Conservation (phyloP, 1,140 invertebrate species). For the Musca domestica region DNA sequence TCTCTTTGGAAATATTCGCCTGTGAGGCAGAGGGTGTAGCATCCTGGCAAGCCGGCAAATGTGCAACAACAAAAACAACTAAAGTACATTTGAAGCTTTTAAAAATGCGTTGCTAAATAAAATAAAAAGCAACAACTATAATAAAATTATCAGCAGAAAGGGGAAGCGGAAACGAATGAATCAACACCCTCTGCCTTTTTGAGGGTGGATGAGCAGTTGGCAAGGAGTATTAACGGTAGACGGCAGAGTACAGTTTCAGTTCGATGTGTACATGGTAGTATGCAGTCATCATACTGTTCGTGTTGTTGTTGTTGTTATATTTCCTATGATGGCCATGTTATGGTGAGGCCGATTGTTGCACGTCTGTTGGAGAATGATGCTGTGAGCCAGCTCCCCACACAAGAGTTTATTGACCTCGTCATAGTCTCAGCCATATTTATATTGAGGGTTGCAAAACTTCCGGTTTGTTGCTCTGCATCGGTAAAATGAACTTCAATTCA, state of each 20-base stretch:
- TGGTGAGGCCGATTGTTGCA: too few relatives aligned
- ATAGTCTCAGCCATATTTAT: not conserved
- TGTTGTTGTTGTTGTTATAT: too few relatives aligned
- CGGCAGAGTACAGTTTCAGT: not conserved
- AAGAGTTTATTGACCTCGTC: constrained; percentile 14
- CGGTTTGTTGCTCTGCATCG: constrained; percentile 3
- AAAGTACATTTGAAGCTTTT: constrained; percentile 14
- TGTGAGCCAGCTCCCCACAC: too few relatives aligned
- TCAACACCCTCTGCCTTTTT: too few relatives aligned
- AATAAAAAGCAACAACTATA: not conserved
- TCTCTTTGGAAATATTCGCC: too few relatives aligned
- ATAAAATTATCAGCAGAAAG: not conserved
- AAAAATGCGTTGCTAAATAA: constrained; percentile 9
- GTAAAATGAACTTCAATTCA: not conserved
- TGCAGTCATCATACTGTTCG: too few relatives aligned
- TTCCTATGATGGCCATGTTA: too few relatives aligned
- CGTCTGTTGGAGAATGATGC: too few relatives aligned
- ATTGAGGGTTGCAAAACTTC: constrained; percentile 11
- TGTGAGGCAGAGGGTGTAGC: too few relatives aligned
- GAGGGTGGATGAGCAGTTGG: too few relatives aligned
- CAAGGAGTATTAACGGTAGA: not conserved
- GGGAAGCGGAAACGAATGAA: not conserved
- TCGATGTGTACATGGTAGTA: not conserved
- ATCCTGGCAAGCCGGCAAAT: too few relatives aligned
- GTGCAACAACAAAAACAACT: not conserved